Evolutionary conservation across 2,888 invertebrate genomes (phyloP).

Genomic region (Acanthacorydalis orientalis): DNA sequence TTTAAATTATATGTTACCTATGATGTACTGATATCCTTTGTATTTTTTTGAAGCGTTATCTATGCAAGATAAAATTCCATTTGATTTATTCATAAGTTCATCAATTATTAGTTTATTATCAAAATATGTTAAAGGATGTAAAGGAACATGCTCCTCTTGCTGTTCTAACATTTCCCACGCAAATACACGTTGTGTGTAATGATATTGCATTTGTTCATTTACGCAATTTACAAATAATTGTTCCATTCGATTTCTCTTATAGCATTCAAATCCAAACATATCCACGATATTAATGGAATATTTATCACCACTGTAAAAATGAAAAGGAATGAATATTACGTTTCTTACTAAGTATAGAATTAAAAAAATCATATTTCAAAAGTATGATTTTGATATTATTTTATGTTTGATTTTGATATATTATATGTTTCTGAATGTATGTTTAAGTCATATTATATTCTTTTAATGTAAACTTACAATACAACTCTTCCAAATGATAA

Average conservation of each 20-base stretch:
- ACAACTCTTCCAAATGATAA: slow-evolving; percentile 69
- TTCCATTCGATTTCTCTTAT: slow-evolving; percentile 67
- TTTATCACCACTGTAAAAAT: slow-evolving; percentile 58
- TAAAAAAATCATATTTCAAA: not conserved
- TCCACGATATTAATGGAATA: slow-evolving; percentile 70
- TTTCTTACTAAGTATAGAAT: not conserved
- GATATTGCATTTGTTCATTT: slow-evolving; percentile 87
- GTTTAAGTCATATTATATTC: not conserved
- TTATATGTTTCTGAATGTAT: not conserved
- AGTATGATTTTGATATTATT: not conserved
- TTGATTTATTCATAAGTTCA: slow-evolving; percentile 67
- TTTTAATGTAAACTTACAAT: slow-evolving; percentile 46
- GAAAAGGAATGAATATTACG: not conserved
- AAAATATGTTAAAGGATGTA: slow-evolving; percentile 58
- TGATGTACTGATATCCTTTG: slow-evolving; percentile 52
- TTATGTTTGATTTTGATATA: slow-evolving; percentile 3
- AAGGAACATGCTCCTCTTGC: slow-evolving; percentile 62
- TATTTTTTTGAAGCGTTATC: slow-evolving; percentile 72
- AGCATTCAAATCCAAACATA: slow-evolving; percentile 87
- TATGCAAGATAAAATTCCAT: slow-evolving; percentile 67
- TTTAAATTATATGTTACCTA: slow-evolving; percentile 33
- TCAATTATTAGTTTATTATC: slow-evolving; percentile 81
- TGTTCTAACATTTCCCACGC: slow-evolving; percentile 72
- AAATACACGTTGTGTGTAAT: slow-evolving; percentile 82
- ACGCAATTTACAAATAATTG: slow-evolving; percentile 78